Percentiles rank a stretch among this genome's conserved stretches.
Conservation (phyloP, 2,888 invertebrate genomes). For the Dione juno region DNA sequence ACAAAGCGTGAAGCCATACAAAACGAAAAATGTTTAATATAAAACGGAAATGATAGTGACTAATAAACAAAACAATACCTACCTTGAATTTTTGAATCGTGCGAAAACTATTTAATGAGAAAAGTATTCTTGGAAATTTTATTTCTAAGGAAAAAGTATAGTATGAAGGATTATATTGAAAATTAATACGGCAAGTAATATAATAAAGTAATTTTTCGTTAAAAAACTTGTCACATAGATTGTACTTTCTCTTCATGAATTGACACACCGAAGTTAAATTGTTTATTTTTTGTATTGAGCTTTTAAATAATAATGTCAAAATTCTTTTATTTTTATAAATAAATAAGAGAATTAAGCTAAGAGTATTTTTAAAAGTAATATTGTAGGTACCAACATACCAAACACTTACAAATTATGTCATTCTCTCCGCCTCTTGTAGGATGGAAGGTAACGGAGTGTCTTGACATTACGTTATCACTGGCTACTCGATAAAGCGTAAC, state of each 20-base stretch:
- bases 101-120: not conserved
- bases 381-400: too few species aligned
- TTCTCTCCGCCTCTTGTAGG: too few species aligned
- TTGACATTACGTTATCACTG: too few species aligned
- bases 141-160: not conserved
- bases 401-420: too few species aligned
- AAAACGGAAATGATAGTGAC: not conserved
- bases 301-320: not conserved
- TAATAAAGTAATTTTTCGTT: not conserved
- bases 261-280: not conserved
- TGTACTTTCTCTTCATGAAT: not conserved
- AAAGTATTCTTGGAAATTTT: not conserved
- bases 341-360: too few species aligned
- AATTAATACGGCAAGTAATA: not conserved
- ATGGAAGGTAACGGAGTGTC: too few species aligned
- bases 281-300: not conserved
- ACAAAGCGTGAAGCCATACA: not conserved
- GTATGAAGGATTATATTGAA: not conserved
- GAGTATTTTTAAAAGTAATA: too few species aligned
- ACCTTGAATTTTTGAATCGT: slow-evolving; percentile 1
- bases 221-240: not conserved
- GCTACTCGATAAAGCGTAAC: too few species aligned
- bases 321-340: too few species aligned
- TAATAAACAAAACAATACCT: not conserved
- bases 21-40: not conserved